Conservation (phyloP, 2,888 invertebrate species). For the Brenthis hecate region DNA sequence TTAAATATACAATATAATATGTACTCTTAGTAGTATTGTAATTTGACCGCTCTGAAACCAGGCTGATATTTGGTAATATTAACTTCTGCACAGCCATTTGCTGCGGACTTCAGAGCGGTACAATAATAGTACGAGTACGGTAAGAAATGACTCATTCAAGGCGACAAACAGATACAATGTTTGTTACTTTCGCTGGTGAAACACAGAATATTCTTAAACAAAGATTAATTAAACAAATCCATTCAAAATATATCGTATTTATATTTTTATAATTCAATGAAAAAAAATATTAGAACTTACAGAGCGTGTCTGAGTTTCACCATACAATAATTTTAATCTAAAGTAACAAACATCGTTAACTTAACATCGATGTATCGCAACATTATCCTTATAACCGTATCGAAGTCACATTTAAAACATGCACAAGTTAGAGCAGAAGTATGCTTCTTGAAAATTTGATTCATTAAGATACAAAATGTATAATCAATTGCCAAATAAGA, state of each 20-base stretch:
- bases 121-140: not conserved
- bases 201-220: not conserved
- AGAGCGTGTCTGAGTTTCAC: not conserved
- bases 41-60: too few relatives aligned
- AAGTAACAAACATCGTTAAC: constrained; percentile 17
- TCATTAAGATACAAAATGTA: too few relatives aligned
- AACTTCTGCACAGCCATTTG: too few relatives aligned
- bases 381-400: not conserved
- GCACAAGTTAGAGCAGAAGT: not conserved
- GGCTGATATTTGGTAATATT: too few relatives aligned
- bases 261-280: not conserved
- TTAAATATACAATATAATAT: too few relatives aligned
- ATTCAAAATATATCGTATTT: not conserved
- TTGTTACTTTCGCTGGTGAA: constrained; percentile 26
- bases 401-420: constrained; percentile 17
- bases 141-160: constrained; percentile 22
- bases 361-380: constrained; percentile 18
- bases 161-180: constrained; percentile 34
- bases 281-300: not conserved
- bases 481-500: too few relatives aligned
- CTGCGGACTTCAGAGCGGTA: not conserved
- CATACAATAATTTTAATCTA: not conserved
- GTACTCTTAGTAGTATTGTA: too few relatives aligned
- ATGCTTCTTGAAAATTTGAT: not conserved
- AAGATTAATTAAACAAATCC: not conserved